Base-by-base conservation (phyloP, 2,888 invertebrate genomes). In the Drosophila limbata region DNA sequence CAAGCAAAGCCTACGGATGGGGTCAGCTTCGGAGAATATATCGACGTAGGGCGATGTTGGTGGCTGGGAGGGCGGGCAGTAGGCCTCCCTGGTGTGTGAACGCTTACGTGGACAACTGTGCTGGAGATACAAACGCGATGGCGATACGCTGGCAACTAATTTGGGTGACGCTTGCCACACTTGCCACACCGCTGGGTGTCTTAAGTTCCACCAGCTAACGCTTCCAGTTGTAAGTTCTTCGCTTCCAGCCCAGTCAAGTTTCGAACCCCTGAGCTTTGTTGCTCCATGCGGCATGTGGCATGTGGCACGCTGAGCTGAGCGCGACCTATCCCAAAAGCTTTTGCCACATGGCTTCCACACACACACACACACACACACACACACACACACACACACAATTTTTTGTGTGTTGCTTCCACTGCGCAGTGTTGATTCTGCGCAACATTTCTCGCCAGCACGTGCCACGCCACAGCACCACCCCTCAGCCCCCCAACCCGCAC, bases 131-230 rank as follows among this genome's bases (percentile, higher is more conserved):
- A 83, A 80, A 74, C 88, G 80, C 88, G 83, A 79, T 65, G 84
- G 86, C 84, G 86, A 83, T 88, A 88, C 86, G 84, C 78, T 84
- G 84, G 81, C 88, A 84, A 84, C 84, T 84, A 85, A 84, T 84
- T 83, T 88, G 83, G 86, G 88, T 84, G 84, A 84, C 84, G 59
- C 48, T 62, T 74, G 66, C 63, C 83, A 51, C 62, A 60, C 79
- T 61, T 52, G 63, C 48, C 62, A 42, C 40, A 31, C 48, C 35
- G 44, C 44, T 44, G 45, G 59, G 59, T 48, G 59, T 57, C 73
- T 73, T 74, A 53, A 25, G 73, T 61, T 73, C 73, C 73, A 73
- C 69, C 39, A 61, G 53, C 31, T 3, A 13, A n/a, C 42, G 25
- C 56, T 75, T 75, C 75, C 75, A 75, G 77, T 47, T 10, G 31